These are phyloP conservation scores for Myioborus miniatus DNA, from an alignment of 2,797 vertebrate genomes.

Conservation along the genomic window DNA sequence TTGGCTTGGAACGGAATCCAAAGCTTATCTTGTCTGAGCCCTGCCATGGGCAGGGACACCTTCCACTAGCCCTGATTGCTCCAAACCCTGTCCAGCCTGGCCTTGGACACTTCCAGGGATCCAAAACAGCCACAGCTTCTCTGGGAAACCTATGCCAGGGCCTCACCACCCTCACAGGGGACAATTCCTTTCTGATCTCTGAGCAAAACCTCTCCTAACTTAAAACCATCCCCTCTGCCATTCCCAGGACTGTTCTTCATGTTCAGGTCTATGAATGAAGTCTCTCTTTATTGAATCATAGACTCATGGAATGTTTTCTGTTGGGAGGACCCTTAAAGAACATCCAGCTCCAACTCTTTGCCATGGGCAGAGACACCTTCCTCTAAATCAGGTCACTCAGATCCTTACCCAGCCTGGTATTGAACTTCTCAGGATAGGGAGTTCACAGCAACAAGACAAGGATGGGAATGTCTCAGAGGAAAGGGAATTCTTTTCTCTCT, in stretches of 20 bases:
- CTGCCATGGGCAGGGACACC: not conserved
- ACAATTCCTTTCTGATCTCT: not conserved
- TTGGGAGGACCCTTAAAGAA: not conserved
- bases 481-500: not conserved
- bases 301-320: not conserved
- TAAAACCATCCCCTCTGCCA: not conserved
- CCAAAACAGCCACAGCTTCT: not conserved
- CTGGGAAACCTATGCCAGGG: accelerated
- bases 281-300: not conserved
- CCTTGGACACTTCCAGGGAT: not conserved
- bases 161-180: accelerated
- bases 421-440: not conserved
- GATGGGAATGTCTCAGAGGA: not conserved
- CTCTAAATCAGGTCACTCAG: not conserved
- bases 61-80: accelerated
- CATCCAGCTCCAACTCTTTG: not conserved
- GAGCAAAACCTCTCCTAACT: not conserved
- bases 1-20: not conserved
- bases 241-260: not conserved
- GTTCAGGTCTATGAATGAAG: not conserved
- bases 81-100: accelerated
- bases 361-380: not conserved
- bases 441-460: not conserved
- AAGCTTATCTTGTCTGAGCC: not conserved
- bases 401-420: not conserved